phyloP scores from a whole-genome alignment of 2,888 invertebrate genomes.

The Volucella bombylans region DNA sequence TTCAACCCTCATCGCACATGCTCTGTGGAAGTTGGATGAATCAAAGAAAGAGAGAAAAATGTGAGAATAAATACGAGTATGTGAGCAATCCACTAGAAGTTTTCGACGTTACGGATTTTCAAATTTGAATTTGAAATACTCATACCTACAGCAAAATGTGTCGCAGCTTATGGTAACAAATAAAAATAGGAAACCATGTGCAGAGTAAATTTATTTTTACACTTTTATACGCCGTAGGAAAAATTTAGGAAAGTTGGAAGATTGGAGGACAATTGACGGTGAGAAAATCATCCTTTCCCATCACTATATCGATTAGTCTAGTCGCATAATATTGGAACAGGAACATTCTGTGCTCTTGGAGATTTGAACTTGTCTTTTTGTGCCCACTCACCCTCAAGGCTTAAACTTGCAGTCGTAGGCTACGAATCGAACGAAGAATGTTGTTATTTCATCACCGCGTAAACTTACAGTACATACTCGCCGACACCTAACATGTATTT shows the following conservation, averaged over 20 bases:
- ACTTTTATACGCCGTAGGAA: neutral
- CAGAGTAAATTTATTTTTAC: slow-evolving; percentile 35
- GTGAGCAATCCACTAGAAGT: neutral
- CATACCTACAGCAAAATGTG: neutral
- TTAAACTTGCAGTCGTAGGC: no score
- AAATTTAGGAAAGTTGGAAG: neutral
- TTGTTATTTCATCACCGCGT: no score
- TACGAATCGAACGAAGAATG: no score
- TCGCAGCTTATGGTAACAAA: slow-evolving; percentile 16
- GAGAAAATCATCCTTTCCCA: no score
- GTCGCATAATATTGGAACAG: no score
- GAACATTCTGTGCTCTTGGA: no score
- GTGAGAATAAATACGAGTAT: neutral
- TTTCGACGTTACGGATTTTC: slow-evolving; percentile 25
- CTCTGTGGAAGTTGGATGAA: slow-evolving; percentile 39
- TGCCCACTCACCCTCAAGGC: no score
- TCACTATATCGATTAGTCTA: no score
- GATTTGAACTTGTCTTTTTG: no score
- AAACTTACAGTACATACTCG: no score
- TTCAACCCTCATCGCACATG: slow-evolving; percentile 52
- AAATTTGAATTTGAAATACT: slow-evolving; percentile 34
- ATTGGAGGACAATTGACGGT: no score
- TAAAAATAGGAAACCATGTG: slow-evolving; percentile 19
- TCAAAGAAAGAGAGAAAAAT: slow-evolving; percentile 1
- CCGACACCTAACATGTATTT: no score